Percentiles rank a stretch among this genome's conserved stretches.
Evolutionary conservation across 2,797 vertebrate species (phyloP).

Genomic region (Borostomias antarcticus): DNA sequence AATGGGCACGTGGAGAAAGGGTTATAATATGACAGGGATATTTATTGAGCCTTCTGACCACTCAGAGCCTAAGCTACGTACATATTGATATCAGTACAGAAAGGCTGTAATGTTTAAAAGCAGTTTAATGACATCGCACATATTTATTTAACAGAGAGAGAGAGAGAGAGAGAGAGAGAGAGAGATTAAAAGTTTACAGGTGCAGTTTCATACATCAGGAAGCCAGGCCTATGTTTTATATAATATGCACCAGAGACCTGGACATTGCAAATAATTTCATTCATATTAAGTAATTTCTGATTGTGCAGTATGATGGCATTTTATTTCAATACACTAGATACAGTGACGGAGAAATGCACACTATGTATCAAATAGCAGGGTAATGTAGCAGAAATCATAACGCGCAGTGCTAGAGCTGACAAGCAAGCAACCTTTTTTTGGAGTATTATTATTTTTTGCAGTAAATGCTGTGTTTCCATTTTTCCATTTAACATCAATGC

Average conservation of each 20-base stretch:
- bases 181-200: neutral
- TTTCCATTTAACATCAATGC: conserved; percentile 4
- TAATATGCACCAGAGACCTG: conserved; percentile 3
- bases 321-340: conserved; percentile 3
- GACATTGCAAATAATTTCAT: conserved; percentile 6
- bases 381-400: conserved; percentile 1
- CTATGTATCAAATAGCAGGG: conserved; percentile 7
- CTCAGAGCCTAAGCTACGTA: neutral
- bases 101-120: conserved; percentile 59
- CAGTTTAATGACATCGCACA: conserved; percentile 67
- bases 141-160: conserved; percentile 51
- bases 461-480: neutral
- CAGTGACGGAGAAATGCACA: neutral
- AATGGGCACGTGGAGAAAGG: too few relatives aligned
- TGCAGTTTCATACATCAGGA: conserved; percentile 1
- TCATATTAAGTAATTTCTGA: neutral
- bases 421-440: neutral
- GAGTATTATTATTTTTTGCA: neutral
- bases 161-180: conserved; percentile 39
- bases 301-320: conserved; percentile 6
- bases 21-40: too few relatives aligned
- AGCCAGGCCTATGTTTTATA: neutral
- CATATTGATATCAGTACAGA: neutral
- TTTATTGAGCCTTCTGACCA: too few relatives aligned
- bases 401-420: neutral